Conservation (phyloP, 30 jellyfish, hydroid and myxozoan genomes). For the Aurelia coerulea region DNA sequence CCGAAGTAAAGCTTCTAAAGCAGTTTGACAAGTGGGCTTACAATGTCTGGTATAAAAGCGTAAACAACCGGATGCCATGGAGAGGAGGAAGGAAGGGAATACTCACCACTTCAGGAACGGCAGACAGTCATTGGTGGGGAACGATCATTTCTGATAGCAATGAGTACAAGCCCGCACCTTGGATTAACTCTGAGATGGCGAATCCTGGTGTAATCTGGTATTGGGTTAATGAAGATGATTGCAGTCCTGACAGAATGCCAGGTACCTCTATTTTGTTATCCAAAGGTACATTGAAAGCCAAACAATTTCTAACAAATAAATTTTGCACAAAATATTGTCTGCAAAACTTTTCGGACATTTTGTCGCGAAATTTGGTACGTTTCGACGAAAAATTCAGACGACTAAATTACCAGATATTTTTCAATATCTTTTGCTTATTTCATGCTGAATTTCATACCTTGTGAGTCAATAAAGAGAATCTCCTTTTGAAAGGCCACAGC, state of each 20-base stretch:
- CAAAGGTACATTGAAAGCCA: too few species aligned
- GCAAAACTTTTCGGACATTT: too few species aligned
- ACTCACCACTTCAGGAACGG: slow-evolving; percentile 81
- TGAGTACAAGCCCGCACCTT: slow-evolving; percentile 81
- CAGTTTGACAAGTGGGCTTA: slow-evolving; percentile 82
- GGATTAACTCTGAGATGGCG: slow-evolving; percentile 32
- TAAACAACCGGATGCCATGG: slow-evolving; percentile 83
- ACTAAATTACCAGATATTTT: too few species aligned
- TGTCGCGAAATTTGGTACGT: too few species aligned
- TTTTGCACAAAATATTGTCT: too few species aligned
- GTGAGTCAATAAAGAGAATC: too few species aligned
- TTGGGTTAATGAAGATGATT: slow-evolving; percentile 85
- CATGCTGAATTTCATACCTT: too few species aligned
- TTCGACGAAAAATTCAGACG: too few species aligned
- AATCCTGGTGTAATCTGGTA: slow-evolving; percentile 87
- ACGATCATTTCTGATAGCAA: slow-evolving; percentile 64
- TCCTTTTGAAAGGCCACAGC: too few species aligned
- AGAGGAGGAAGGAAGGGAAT: slow-evolving; percentile 75
- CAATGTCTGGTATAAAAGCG: slow-evolving; percentile 62
- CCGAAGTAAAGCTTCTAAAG: slow-evolving; percentile 46
- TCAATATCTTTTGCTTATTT: too few species aligned
- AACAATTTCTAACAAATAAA: too few species aligned
- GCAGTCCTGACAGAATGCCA: slow-evolving; percentile 68
- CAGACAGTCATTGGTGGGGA: slow-evolving; percentile 67
- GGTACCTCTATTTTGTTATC: slow-evolving; percentile 27